Conservation (phyloP, 2,797 vertebrate genomes). For the Sylvilagus floridanus region DNA sequence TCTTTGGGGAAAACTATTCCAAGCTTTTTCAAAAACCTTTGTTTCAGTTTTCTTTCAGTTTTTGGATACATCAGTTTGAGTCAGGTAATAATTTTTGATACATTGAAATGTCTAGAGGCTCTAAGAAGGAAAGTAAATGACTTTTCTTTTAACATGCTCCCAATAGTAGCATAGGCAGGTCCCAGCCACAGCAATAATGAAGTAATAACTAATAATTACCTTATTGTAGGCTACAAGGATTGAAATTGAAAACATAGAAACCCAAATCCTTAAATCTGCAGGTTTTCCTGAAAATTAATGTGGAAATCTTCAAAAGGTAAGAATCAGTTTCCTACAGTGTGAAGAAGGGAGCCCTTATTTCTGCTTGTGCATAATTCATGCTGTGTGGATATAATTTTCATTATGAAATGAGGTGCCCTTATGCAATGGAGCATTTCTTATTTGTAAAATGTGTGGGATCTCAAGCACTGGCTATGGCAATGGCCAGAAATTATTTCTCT, state of each 20-base stretch:
- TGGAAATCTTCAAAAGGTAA: conserved; percentile 19
- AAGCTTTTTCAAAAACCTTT: not conserved
- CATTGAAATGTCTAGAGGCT: not conserved
- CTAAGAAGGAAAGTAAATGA: conserved; percentile 19
- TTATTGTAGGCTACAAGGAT: not conserved
- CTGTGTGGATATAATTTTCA: not conserved
- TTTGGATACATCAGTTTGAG: not conserved
- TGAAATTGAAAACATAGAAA: conserved; percentile 20
- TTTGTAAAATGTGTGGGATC: not conserved
- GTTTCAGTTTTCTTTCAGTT: not conserved
- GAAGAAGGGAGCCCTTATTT: not conserved
- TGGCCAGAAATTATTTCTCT: not conserved
- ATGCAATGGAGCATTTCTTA: conserved; percentile 23
- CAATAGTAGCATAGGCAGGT: not conserved
- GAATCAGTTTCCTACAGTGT: not conserved
- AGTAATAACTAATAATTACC: not conserved
- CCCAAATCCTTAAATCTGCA: not conserved
- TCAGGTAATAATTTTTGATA: not conserved
- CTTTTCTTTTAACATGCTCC: not conserved
- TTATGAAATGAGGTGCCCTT: not conserved
- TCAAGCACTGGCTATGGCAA: not conserved
- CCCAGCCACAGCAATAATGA: not conserved
- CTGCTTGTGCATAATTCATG: not conserved
- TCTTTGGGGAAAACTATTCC: not conserved
- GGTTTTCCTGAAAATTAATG: conserved; percentile 15